A percentile compares a stretch with the other conserved stretches of the same genome.
Evolutionary conservation across 2,888 invertebrate species (phyloP).

Genomic region (Osmoderma eremita): DNA sequence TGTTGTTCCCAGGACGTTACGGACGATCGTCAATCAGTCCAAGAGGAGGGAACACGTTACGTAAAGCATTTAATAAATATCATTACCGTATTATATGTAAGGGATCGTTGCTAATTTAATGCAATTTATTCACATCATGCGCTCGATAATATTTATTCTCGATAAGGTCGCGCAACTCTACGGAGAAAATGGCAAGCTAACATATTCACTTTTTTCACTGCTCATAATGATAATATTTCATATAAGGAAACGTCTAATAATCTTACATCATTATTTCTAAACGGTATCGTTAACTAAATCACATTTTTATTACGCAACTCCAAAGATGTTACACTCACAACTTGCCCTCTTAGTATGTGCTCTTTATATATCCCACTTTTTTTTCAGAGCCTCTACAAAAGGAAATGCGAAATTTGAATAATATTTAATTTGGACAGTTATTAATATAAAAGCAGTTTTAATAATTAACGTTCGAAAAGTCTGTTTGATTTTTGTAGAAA

Average conservation of each 20-base stretch:
- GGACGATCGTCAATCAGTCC: slow-evolving; percentile 47
- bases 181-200: slow-evolving; percentile 8
- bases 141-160: slow-evolving; percentile 26
- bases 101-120: slow-evolving; percentile 24
- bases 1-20: slow-evolving; percentile 49
- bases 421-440: too few relatives aligned
- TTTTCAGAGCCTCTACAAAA: too few relatives aligned
- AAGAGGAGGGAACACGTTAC: slow-evolving; percentile 40
- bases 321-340: too few relatives aligned
- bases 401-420: too few relatives aligned
- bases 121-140: slow-evolving; percentile 30
- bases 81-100: slow-evolving; percentile 34
- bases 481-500: too few relatives aligned
- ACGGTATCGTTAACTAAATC: too few relatives aligned
- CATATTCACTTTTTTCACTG: slow-evolving; percentile 9
- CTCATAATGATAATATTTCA: background rate
- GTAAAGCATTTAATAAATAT: slow-evolving; percentile 41
- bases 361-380: too few relatives aligned
- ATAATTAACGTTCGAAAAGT: too few relatives aligned
- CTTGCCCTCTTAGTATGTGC: too few relatives aligned
- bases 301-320: too few relatives aligned
- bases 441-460: too few relatives aligned
- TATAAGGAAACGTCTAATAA: background rate
- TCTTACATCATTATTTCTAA: too few relatives aligned
- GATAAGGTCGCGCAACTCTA: slow-evolving; percentile 20